Evolutionary conservation across 1,140 invertebrate species (phyloP).

Genomic region (Anadara kagoshimensis): DNA sequence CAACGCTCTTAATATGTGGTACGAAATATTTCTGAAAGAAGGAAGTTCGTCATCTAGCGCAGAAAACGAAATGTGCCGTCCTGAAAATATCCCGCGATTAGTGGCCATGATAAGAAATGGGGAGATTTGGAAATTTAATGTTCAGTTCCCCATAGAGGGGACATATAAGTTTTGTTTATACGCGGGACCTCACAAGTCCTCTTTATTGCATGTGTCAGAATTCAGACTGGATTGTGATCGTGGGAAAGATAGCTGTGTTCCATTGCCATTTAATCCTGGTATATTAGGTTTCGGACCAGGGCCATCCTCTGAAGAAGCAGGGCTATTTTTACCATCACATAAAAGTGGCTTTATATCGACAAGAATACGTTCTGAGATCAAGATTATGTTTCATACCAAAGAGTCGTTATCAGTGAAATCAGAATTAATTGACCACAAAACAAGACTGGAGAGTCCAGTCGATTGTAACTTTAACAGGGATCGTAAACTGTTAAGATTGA

Average conservation of each 20-base stretch:
- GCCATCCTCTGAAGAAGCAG: conserved; percentile 25
- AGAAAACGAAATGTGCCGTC: conserved; percentile 13
- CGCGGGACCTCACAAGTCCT: conserved; percentile 34
- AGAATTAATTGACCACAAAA: background rate
- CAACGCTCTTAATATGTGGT: conserved; percentile 29
- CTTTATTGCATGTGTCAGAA: conserved; percentile 24
- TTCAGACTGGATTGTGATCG: conserved; percentile 37
- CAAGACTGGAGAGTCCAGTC: background rate
- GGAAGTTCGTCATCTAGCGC: background rate
- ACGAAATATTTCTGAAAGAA: conserved; percentile 40
- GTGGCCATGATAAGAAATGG: conserved; percentile 41
- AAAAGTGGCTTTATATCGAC: conserved; percentile 34
- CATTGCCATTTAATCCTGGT: conserved; percentile 35
- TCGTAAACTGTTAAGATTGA: background rate
- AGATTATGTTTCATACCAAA: conserved; percentile 14
- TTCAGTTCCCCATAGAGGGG: conserved; percentile 37
- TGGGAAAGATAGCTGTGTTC: conserved; percentile 16
- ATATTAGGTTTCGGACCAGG: conserved; percentile 47
- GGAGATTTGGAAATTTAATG: conserved; percentile 34
- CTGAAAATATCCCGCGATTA: conserved; percentile 37
- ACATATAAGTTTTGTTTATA: conserved; percentile 41
- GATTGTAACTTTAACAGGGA: background rate
- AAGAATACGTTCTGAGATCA: background rate
- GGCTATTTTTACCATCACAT: conserved; percentile 43
- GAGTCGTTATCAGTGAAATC: background rate